Evolutionary conservation across 2,113 vertebrate genomes (phyloP).

Genomic region (Pelobates fuscus): DNA sequence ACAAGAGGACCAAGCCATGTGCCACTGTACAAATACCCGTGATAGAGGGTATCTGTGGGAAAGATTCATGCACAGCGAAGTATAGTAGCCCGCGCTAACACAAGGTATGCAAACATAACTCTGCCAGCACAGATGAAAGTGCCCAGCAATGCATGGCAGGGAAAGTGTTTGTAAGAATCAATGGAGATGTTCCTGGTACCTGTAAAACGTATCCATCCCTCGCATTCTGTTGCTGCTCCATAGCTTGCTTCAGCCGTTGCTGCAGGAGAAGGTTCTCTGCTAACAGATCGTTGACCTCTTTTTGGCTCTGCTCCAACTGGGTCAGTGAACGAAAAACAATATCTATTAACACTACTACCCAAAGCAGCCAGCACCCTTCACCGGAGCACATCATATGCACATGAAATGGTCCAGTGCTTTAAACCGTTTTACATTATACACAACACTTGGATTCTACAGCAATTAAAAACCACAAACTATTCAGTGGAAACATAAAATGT

Average conservation of each 20-base stretch:
- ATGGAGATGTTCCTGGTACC: constrained; percentile 66
- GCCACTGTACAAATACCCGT: not conserved
- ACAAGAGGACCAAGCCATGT: constrained; percentile 16
- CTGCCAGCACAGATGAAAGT: not conserved
- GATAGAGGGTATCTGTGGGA: not conserved
- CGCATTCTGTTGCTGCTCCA: constrained; percentile 86
- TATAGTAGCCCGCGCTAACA: not conserved
- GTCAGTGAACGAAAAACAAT: constrained; percentile 40
- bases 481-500: no score
- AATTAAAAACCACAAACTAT: no score
- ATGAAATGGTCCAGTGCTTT: no score
- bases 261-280: constrained; percentile 89
- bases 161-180: not conserved
- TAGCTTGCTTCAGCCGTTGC: constrained; percentile 87
- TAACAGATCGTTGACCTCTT: constrained; percentile 85
- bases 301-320: constrained; percentile 91
- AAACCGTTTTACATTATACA: no score
- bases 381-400: no score
- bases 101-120: not conserved
- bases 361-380: no score
- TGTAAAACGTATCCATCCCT: constrained; percentile 93
- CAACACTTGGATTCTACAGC: no score
- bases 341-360: no score
- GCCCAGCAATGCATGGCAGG: not conserved
- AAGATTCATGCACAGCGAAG: constrained; percentile 23